Evolutionary conservation across 2,888 invertebrate genomes (phyloP), one percentile per base, ranked within the genome.

Genomic region (Pogonocherus hispidulus): DNA sequence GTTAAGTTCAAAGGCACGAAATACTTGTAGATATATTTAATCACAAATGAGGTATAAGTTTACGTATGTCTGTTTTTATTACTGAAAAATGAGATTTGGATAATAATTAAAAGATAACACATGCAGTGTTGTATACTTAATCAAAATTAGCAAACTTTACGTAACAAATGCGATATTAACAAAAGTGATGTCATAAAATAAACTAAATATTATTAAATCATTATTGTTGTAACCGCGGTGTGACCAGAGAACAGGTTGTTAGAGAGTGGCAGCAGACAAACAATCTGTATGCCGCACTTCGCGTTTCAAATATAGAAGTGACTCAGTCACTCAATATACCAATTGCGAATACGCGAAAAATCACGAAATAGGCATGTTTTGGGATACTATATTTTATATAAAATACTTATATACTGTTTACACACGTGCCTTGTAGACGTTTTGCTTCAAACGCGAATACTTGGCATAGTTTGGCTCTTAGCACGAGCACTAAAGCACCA

Each of bases 351-450:
- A 18, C 1, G 20, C 37, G 20, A 11, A 27, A 18, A 27, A 35
- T 54, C 52, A 54, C 35, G 52, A 22, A 51, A 51, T 14, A 23
- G 49, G 22, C 18, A 18, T 4, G 32, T 19, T 18, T 54, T 35
- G 9, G 16, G 32, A 32, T 54, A 32, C 9, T 32, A 27, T 49
- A 35, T 54, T 8, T 8, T 8, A 32, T 32, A 32, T 32, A 32
- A 54, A 18, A 54, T 32, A n/a, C n/a, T n/a, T n/a, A n/a, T 55
- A 37, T 37, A 52, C 27, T 19, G 55, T n/a, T 37, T n/a, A n/a
- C 6, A n/a, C 37, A 55, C 37, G 52, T 54, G 52, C 18, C 18
- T 35, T 8, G 32, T 18, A 35, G 52, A 35, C 35, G 2, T 0
- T 8, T 9, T 1, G 35, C 49, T 22, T 23, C 49, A 6, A 6